phyloP scores from a whole-genome alignment of 1,140 invertebrate species.

The Thaumetopoea pityocampa region DNA sequence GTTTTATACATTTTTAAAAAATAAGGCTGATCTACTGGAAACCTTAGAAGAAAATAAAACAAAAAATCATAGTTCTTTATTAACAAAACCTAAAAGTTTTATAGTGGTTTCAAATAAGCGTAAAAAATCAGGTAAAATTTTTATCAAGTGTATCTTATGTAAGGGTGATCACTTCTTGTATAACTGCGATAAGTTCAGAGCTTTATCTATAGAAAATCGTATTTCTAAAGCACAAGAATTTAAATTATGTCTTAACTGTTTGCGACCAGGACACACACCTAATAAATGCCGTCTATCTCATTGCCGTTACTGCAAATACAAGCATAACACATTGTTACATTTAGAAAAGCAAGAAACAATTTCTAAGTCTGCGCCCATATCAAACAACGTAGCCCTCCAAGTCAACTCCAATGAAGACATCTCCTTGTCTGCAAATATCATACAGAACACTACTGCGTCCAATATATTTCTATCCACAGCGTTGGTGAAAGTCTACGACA shows the following conservation, averaged over 20 bases:
- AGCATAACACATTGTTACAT: conserved; percentile 23
- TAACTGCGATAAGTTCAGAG: conserved; percentile 21
- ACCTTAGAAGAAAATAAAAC: too few species aligned
- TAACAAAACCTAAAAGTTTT: too few species aligned
- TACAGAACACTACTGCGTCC: too few species aligned
- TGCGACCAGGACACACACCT: conserved; percentile 20
- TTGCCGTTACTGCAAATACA: conserved; percentile 26
- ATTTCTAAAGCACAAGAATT: conserved; percentile 15
- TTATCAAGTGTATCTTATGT: conserved; percentile 19
- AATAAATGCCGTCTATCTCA: conserved; percentile 22
- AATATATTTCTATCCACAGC: too few species aligned
- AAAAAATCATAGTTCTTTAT: too few species aligned
- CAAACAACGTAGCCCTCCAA: too few species aligned
- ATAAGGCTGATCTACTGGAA: conserved; percentile 4
- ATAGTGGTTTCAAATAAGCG: neutral
- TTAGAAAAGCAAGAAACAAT: too few species aligned
- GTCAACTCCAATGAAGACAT: too few species aligned
- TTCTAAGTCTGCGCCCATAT: too few species aligned
- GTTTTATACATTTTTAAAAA: neutral
- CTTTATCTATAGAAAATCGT: conserved; percentile 14
- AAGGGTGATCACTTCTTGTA: conserved; percentile 20
- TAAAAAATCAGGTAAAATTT: neutral
- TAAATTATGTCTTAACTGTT: conserved; percentile 25
- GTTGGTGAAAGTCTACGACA: too few species aligned
- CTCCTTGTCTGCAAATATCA: too few species aligned